Evolutionary conservation across 2,797 vertebrate genomes (phyloP).

Genomic region (Chiloscyllium punctatum): DNA sequence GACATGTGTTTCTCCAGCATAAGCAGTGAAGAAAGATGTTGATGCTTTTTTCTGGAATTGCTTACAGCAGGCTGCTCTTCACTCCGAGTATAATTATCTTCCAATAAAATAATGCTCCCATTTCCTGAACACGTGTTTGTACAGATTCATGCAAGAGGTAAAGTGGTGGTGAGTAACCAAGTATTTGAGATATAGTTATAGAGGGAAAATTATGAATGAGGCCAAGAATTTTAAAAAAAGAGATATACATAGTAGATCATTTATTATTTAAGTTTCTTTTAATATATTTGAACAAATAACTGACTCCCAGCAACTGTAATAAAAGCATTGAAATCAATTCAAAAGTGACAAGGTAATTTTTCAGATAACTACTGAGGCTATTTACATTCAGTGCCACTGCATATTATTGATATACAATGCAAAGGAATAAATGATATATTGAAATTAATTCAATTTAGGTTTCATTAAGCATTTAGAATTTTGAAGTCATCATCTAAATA

Average conservation of each 20-base stretch:
- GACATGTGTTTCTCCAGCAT: neutral
- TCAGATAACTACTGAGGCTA: slow-evolving; percentile 66
- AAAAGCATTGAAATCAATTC: slow-evolving; percentile 55
- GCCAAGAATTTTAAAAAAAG: neutral
- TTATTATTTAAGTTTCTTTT: slow-evolving; percentile 14
- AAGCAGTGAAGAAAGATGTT: neutral
- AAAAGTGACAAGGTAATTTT: slow-evolving; percentile 79
- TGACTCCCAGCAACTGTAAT: slow-evolving; percentile 47
- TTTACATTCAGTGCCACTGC: slow-evolving; percentile 61
- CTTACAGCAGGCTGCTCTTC: neutral
- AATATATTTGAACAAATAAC: slow-evolving; percentile 39
- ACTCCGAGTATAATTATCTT: neutral
- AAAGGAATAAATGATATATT: slow-evolving; percentile 71
- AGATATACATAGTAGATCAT: slow-evolving; percentile 28
- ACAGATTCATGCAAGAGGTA: neutral
- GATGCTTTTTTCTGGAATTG: neutral
- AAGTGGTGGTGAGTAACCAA: neutral
- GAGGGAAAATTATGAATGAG: neutral
- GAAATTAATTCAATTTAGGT: slow-evolving; percentile 75
- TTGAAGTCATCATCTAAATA: neutral
- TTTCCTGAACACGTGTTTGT: neutral
- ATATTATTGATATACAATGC: slow-evolving; percentile 59
- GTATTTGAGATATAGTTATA: neutral
- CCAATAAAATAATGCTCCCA: neutral
- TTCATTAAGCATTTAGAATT: slow-evolving; percentile 44